A percentile compares a stretch with the other conserved stretches of the same genome.
These are phyloP conservation scores for Nasonia vitripennis DNA, from an alignment of 1,140 invertebrate genomes.

Conservation along the genomic window DNA sequence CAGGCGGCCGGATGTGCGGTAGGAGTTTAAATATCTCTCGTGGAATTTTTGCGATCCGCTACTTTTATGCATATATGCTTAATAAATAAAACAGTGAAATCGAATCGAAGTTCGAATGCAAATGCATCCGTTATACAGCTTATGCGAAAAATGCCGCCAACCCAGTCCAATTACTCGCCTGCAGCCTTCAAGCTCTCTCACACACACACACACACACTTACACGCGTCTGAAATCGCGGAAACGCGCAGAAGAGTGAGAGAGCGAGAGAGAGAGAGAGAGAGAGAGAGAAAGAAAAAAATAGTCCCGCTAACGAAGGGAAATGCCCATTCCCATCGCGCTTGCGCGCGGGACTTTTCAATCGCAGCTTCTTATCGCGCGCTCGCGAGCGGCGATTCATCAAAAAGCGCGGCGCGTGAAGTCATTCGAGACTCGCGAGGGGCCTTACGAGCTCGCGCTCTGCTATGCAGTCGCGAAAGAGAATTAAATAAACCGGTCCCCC, in stretches of 20 bases:
- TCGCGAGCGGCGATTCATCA: conserved; percentile 18
- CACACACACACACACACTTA: neutral
- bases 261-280: neutral
- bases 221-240: neutral
- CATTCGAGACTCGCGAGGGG: neutral
- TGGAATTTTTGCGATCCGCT: too few species aligned
- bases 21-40: neutral
- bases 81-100: too few species aligned
- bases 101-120: too few species aligned
- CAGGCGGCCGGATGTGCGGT: neutral
- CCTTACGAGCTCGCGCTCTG: neutral
- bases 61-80: too few species aligned
- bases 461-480: neutral
- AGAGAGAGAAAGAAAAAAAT: neutral
- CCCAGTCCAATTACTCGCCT: too few species aligned
- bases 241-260: neutral
- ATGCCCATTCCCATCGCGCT: neutral
- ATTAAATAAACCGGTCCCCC: conserved; percentile 11
- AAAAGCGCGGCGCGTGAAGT: conserved; percentile 31
- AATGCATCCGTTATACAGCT: too few species aligned
- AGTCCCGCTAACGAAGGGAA: conserved; percentile 35
- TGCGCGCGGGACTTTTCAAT: conserved; percentile 16
- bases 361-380: neutral
- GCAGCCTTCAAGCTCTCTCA: neutral
- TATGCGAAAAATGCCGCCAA: too few species aligned